Conservation (phyloP, 2,888 invertebrate genomes). For the Agrochola macilenta region DNA sequence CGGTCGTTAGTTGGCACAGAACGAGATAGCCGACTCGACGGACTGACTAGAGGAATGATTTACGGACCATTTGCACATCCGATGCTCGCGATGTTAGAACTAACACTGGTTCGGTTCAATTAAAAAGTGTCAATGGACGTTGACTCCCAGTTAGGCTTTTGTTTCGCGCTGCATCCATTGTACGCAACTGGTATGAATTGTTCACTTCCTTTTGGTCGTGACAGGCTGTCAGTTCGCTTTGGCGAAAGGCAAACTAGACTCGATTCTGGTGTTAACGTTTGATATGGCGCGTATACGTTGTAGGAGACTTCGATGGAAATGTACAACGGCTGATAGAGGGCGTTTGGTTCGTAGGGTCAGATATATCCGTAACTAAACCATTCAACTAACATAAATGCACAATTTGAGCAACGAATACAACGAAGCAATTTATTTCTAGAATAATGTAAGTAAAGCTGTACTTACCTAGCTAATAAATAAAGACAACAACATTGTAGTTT, state of each 20-base stretch:
- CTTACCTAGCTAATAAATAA: neutral
- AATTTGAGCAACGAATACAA: neutral
- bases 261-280: slow-evolving; percentile 50
- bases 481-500: slow-evolving; percentile 19
- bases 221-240: slow-evolving; percentile 41
- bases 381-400: neutral
- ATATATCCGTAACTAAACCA: neutral
- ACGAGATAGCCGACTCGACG: slow-evolving; percentile 75
- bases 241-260: slow-evolving; percentile 54
- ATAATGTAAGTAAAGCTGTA: slow-evolving; percentile 8
- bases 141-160: slow-evolving; percentile 72
- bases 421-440: slow-evolving; percentile 6
- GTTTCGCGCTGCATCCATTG: slow-evolving; percentile 67
- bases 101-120: slow-evolving; percentile 72
- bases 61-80: slow-evolving; percentile 78
- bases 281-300: slow-evolving; percentile 31
- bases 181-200: slow-evolving; percentile 71
- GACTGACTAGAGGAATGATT: slow-evolving; percentile 78
- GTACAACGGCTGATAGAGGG: neutral
- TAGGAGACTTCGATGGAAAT: slow-evolving; percentile 14
- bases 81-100: slow-evolving; percentile 73
- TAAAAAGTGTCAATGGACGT: slow-evolving; percentile 78
- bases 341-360: no score
- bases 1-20: slow-evolving; percentile 79
- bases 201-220: slow-evolving; percentile 67